Evolutionary conservation across 2,888 invertebrate genomes (phyloP), one percentile per base, ranked within the genome.

Genomic region (Drosophila picticornis): DNA sequence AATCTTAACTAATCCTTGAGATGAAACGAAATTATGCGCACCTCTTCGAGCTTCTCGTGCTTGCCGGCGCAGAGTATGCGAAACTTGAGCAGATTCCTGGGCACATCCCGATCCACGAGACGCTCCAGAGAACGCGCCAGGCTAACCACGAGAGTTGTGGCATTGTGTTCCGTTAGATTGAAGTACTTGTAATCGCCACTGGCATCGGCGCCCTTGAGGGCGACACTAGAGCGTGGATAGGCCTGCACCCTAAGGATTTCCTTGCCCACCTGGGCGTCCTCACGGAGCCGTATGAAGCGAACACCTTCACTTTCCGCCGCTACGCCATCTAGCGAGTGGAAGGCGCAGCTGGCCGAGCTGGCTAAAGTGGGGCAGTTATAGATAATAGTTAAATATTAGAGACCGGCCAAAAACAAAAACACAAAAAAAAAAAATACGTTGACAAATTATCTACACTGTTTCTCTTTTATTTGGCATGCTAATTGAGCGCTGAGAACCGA

Each of bases 221-320:
- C 78, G n/a, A 92, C 91, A 34, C 89, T 91, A 75, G 92, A 95
- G 92, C 97, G 95, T 9, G 97, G 97, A 94, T 96, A 96, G n/a
- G 97, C 97, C 93, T 97, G 96, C 9, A 97, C 94, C 76, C 95
- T 94, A 32, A 97, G 94, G 16, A 97, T 96, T 92, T 97, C 97
- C 62, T 96, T 96, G 16, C 97, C 97, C 2, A 97, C 95, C 69
- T 94, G 94, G 9, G 97, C 94, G 92, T 97, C 96, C 93, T 97
- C 97, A 9, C 97, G 97, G 78, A 97, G 96, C 81, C 97, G 95
- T 70, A 97, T 97, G 91, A 97, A 97, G 86, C 97, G 95, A 76
- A 97, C 94, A 88, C 97, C 97, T 93, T 97, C 97, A 40, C 93
- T 92, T 84, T 93, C 93, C 3, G 92, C 85, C 6, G 92, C 88